phyloP scores from a whole-genome alignment of 2,113 vertebrate genomes.

The Apteryx mantelli region DNA sequence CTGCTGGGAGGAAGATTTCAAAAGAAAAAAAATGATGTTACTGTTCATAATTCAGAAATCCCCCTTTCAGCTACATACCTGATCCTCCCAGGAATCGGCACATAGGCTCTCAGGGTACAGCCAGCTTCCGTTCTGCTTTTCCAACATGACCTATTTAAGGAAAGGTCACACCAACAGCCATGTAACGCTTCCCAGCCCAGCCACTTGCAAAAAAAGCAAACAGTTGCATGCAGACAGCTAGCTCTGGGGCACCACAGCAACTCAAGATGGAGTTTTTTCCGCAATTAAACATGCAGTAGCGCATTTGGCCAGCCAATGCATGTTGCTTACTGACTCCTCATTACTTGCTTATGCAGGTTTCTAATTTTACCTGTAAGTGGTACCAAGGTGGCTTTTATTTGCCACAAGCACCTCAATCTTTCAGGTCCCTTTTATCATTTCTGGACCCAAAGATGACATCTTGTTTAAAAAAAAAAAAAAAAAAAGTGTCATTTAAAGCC shows the following conservation, averaged over 20 bases:
- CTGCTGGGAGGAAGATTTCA: neutral
- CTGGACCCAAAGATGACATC: neutral
- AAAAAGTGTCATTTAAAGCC: neutral
- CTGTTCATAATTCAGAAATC: accelerated
- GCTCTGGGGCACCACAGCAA: neutral
- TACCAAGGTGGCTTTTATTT: neutral
- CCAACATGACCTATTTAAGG: constrained; percentile 33
- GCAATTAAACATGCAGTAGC: neutral
- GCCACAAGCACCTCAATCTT: neutral
- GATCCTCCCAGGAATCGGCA: neutral
- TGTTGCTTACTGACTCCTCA: neutral
- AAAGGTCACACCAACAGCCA: neutral
- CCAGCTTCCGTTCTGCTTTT: constrained; percentile 67
- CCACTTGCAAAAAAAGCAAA: neutral
- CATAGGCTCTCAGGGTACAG: neutral
- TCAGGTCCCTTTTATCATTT: neutral
- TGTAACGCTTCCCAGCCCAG: accelerated
- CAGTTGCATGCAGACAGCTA: neutral
- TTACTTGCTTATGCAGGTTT: neutral
- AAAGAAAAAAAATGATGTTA: accelerated
- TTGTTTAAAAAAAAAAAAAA: neutral
- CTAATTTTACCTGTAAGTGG: neutral
- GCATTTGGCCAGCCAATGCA: neutral
- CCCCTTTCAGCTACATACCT: neutral
- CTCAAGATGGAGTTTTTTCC: too few relatives aligned